Percentiles rank a stretch among this genome's conserved stretches.
Evolutionary conservation across 2,888 invertebrate genomes (phyloP).

Genomic region (Spodoptera picta): DNA sequence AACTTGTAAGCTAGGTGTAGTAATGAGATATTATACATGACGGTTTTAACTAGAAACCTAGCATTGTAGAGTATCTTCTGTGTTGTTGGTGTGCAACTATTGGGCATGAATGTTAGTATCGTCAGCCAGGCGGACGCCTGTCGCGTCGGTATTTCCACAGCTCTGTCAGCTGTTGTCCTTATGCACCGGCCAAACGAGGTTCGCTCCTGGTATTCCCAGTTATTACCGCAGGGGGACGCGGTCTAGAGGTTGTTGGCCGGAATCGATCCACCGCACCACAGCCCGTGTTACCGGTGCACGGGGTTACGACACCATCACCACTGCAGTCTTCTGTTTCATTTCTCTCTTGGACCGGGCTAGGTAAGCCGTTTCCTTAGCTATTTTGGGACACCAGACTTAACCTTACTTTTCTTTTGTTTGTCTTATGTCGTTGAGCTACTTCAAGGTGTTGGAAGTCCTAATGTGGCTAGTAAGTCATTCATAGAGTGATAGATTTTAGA

Average conservation of each 20-base stretch:
- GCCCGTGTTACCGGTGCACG: slow-evolving; percentile 78
- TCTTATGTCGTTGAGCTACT: slow-evolving; percentile 9
- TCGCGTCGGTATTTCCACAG: slow-evolving; percentile 77
- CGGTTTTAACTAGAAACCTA: neutral
- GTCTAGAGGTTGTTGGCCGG: slow-evolving; percentile 84
- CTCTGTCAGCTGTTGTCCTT: slow-evolving; percentile 58
- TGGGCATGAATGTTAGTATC: slow-evolving; percentile 35
- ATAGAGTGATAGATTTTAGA: slow-evolving; percentile 65
- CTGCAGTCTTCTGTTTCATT: slow-evolving; percentile 68
- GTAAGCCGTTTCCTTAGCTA: slow-evolving; percentile 51
- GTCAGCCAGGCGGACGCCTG: slow-evolving; percentile 77
- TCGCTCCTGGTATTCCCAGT: slow-evolving; percentile 85
- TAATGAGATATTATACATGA: slow-evolving; percentile 5
- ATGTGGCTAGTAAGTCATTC: slow-evolving; percentile 59
- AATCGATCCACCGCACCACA: slow-evolving; percentile 82
- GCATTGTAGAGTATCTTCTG: slow-evolving; percentile 1
- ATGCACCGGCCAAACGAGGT: slow-evolving; percentile 67
- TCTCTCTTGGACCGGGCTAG: slow-evolving; percentile 50
- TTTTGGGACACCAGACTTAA: slow-evolving; percentile 32
- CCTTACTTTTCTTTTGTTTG: slow-evolving; percentile 7
- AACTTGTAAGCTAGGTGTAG: slow-evolving; percentile 10
- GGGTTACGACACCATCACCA: slow-evolving; percentile 77
- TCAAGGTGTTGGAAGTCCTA: slow-evolving; percentile 35
- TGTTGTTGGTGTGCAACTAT: slow-evolving; percentile 11
- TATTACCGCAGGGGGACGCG: slow-evolving; percentile 81